Conservation (phyloP, 1,140 invertebrate species). For the Drosophila mauritiana region DNA sequence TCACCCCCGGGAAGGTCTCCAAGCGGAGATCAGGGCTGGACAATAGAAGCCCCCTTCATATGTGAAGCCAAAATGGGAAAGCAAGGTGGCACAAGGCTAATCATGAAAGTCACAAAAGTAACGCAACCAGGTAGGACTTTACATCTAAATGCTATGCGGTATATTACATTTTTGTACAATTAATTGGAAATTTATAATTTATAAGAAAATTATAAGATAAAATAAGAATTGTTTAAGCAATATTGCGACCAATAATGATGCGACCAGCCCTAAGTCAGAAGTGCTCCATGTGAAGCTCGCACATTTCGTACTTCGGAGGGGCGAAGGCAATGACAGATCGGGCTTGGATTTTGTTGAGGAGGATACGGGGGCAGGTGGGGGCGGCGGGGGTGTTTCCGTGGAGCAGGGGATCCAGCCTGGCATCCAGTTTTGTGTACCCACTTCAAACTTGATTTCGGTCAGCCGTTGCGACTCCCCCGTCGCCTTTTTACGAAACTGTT, state of each 20-base stretch:
- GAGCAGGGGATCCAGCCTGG: conserved; percentile 21
- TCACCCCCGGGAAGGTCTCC: conserved; percentile 5
- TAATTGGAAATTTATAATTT: too few species aligned
- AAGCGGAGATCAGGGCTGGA: conserved; percentile 29
- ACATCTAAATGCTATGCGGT: too few species aligned
- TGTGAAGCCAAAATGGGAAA: background rate
- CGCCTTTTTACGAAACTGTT: conserved; percentile 79
- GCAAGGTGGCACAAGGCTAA: too few species aligned
- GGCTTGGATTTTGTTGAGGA: conserved; percentile 30
- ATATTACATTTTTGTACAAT: too few species aligned
- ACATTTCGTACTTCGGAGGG: conserved; percentile 11
- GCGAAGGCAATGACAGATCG: conserved; percentile 75
- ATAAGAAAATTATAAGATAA: too few species aligned
- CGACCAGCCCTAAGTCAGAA: conserved; percentile 48
- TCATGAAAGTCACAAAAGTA: too few species aligned
- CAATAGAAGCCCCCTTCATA: conserved; percentile 7
- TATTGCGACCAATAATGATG: background rate
- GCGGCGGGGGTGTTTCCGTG: background rate
- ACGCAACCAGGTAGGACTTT: too few species aligned
- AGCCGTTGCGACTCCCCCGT: conserved; percentile 60
- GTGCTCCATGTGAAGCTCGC: conserved; percentile 21
- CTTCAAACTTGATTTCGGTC: conserved; percentile 80
- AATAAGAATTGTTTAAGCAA: background rate
- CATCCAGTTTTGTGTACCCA: conserved; percentile 68
- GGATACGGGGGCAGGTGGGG: background rate